These are phyloP conservation scores for Drosophila nigricruria DNA, from an alignment of 2,888 invertebrate genomes.

Conservation along the genomic window DNA sequence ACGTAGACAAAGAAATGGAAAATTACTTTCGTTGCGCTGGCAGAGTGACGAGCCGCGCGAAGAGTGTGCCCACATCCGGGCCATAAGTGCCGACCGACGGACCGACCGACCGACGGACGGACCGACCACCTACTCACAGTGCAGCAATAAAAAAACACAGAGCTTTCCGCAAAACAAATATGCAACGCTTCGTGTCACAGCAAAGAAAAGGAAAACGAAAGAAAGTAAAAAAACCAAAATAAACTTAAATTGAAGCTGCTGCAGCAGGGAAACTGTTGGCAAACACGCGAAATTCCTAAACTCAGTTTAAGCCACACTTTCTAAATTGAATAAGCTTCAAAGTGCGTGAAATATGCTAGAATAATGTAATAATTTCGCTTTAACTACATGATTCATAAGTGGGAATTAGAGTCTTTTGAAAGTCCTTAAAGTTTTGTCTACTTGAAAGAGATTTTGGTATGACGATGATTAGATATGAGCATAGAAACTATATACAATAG, in stretches of 20 bases:
- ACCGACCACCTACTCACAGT: constrained; percentile 7
- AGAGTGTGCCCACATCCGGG: constrained; percentile 13
- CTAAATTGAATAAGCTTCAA: background rate
- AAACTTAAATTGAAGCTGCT: constrained; percentile 8
- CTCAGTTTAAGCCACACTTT: background rate
- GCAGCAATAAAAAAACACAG: constrained; percentile 37
- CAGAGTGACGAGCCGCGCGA: background rate
- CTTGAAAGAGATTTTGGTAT: too few relatives aligned
- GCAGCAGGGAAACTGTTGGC: constrained; percentile 8
- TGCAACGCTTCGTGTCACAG: constrained; percentile 11
- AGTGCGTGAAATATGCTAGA: background rate
- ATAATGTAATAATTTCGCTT: background rate
- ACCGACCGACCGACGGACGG: too few relatives aligned
- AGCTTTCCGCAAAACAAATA: constrained; percentile 40
- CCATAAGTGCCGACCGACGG: constrained; percentile 18
- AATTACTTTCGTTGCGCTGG: constrained; percentile 6
- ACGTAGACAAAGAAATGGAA: constrained; percentile 27
- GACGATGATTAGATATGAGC: too few relatives aligned
- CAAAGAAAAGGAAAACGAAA: background rate
- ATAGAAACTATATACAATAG: too few relatives aligned
- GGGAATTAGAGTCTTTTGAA: background rate
- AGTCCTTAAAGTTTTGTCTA: too few relatives aligned
- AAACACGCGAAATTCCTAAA: constrained; percentile 18
- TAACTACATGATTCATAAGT: background rate
- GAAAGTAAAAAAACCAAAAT: background rate